These are phyloP conservation scores for Sminthurides bifidus DNA, from an alignment of 1,140 invertebrate species.

Conservation along the genomic window DNA sequence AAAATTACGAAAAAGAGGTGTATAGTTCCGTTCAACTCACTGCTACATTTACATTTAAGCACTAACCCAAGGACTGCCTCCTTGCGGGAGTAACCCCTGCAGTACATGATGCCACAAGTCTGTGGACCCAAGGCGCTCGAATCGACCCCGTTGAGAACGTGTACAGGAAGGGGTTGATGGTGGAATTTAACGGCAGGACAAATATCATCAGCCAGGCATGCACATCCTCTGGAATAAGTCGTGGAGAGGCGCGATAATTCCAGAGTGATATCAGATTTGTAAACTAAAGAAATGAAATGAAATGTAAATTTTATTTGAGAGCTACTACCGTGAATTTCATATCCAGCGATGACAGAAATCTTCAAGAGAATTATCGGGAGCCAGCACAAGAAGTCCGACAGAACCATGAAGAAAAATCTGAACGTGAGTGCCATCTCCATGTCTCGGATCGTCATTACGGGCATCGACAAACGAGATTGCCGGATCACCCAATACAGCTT, in stretches of 20 bases:
- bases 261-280: not conserved
- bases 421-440: slow-evolving; percentile 53
- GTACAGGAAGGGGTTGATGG: slow-evolving; percentile 64
- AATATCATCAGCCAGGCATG: slow-evolving; percentile 65
- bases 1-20: too few species aligned
- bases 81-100: too few species aligned
- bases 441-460: slow-evolving; percentile 46
- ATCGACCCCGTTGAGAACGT: slow-evolving; percentile 52
- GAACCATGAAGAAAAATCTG: slow-evolving; percentile 61
- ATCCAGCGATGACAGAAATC: slow-evolving; percentile 46
- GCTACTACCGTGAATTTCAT: slow-evolving; percentile 41
- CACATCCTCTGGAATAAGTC: slow-evolving; percentile 42
- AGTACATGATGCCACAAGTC: not conserved
- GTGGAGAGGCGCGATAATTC: not conserved
- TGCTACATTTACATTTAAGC: too few species aligned
- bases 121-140: slow-evolving; percentile 2
- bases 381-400: slow-evolving; percentile 63
- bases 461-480: slow-evolving; percentile 47
- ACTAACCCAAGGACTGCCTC: too few species aligned
- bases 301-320: slow-evolving; percentile 1
- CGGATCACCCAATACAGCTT: slow-evolving; percentile 54
- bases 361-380: slow-evolving; percentile 58
- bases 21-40: too few species aligned
- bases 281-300: slow-evolving; percentile 6
- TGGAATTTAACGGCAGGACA: slow-evolving; percentile 62